Conservation (phyloP, 1,140 invertebrate species). For the Drosophila pallidifrons region DNA sequence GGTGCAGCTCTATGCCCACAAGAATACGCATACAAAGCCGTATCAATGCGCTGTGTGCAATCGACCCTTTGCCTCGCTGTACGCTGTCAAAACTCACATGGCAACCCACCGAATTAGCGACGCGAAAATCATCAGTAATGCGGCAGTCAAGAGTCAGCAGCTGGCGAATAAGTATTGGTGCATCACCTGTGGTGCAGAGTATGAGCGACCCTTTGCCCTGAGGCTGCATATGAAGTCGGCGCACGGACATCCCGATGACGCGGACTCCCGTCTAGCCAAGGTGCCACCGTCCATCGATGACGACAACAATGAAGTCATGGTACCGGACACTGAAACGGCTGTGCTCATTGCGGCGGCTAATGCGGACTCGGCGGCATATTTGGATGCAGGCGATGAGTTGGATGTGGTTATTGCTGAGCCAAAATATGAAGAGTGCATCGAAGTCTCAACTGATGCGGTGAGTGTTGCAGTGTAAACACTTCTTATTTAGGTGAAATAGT, state of each 20-base stretch:
- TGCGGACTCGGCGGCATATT: slow-evolving; percentile 58
- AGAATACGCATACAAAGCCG: slow-evolving; percentile 91
- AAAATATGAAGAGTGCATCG: slow-evolving; percentile 58
- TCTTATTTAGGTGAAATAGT: no score
- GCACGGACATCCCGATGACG: slow-evolving; percentile 82
- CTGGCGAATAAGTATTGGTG: slow-evolving; percentile 88
- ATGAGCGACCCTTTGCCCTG: slow-evolving; percentile 89
- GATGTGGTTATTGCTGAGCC: slow-evolving; percentile 42
- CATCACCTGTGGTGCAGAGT: slow-evolving; percentile 90
- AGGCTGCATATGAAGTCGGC: slow-evolving; percentile 89
- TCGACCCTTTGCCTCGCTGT: slow-evolving; percentile 90
- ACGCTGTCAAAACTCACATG: slow-evolving; percentile 90
- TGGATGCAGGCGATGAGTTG: slow-evolving; percentile 44
- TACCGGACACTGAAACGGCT: slow-evolving; percentile 63
- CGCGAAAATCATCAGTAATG: slow-evolving; percentile 10
- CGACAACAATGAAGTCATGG: slow-evolving; percentile 24
- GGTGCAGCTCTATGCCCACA: slow-evolving; percentile 90
- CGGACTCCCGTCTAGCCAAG: slow-evolving; percentile 6
- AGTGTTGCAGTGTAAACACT: slow-evolving; percentile 7
- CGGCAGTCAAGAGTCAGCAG: slow-evolving; percentile 77
- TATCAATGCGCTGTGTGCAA: slow-evolving; percentile 90
- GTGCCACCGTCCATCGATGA: not conserved
- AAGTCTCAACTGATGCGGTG: slow-evolving; percentile 44
- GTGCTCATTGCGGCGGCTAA: slow-evolving; percentile 69
- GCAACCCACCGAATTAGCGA: slow-evolving; percentile 86